Percentiles rank a stretch among this genome's conserved stretches.
phyloP scores from a whole-genome alignment of 2,113 vertebrate species.

The Brachyistius frenatus region DNA sequence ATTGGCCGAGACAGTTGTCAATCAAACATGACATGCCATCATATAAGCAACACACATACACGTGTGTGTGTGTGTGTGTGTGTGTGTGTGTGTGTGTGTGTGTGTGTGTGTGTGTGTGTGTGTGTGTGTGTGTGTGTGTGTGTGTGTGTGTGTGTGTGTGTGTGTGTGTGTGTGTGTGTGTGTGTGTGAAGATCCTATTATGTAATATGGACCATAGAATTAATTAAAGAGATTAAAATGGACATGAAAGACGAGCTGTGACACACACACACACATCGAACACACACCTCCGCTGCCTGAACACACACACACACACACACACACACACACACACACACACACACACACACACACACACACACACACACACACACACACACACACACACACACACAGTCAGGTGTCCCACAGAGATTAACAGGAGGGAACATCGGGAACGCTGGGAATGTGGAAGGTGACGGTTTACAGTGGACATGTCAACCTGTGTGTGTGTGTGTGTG shows the following conservation, averaged over 20 bases:
- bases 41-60: too few relatives aligned
- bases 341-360: not conserved
- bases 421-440: slow-evolving; percentile 10
- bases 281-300: slow-evolving; percentile 5
- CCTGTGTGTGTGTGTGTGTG: not conserved
- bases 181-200: too few relatives aligned
- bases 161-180: too few relatives aligned
- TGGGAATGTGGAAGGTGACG: slow-evolving; percentile 34
- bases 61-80: too few relatives aligned
- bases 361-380: slow-evolving; percentile 12
- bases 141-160: too few relatives aligned
- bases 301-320: not conserved
- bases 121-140: too few relatives aligned
- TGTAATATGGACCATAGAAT: not conserved
- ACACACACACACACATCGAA: not conserved
- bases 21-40: too few relatives aligned
- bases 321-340: slow-evolving; percentile 1
- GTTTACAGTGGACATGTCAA: slow-evolving; percentile 14
- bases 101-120: too few relatives aligned
- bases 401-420: slow-evolving; percentile 28
- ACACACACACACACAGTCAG: slow-evolving; percentile 9
- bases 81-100: too few relatives aligned
- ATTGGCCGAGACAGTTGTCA: not conserved
- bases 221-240: slow-evolving; percentile 6
- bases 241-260: not conserved